A percentile compares a stretch with the other conserved stretches of the same genome.
These are phyloP conservation scores for Amphibalanus amphitrite DNA, from an alignment of 1,140 invertebrate species.

Conservation along the genomic window DNA sequence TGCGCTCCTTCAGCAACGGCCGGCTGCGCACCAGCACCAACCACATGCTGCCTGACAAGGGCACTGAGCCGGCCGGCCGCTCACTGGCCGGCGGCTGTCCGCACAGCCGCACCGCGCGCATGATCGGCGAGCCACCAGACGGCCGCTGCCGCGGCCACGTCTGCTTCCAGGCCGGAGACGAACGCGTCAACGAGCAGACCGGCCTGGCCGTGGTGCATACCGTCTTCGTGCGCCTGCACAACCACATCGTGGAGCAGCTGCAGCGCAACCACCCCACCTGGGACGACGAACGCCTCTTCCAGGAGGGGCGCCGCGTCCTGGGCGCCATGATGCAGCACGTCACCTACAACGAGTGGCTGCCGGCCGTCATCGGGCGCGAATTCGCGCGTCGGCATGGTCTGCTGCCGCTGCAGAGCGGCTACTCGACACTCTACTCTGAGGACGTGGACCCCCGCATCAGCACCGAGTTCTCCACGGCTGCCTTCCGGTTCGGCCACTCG, in stretches of 20 bases:
- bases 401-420: constrained; percentile 40
- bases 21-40: constrained; percentile 24
- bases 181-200: constrained; percentile 62
- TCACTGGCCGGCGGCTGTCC: constrained; percentile 10
- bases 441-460: constrained; percentile 15
- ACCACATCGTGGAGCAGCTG: constrained; percentile 57
- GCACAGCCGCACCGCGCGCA: neutral
- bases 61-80: too few relatives aligned
- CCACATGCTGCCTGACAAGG: constrained; percentile 16
- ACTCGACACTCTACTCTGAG: constrained; percentile 22
- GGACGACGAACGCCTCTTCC: constrained; percentile 51
- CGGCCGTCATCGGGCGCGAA: constrained; percentile 48
- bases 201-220: constrained; percentile 61
- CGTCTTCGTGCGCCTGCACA: constrained; percentile 71
- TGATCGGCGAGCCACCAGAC: neutral
- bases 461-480: constrained; percentile 20
- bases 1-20: constrained; percentile 33
- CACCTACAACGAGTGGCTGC: constrained; percentile 31
- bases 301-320: constrained; percentile 21
- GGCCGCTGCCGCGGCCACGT: constrained; percentile 2
- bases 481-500: constrained; percentile 26
- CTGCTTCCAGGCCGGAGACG: constrained; percentile 40
- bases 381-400: constrained; percentile 60
- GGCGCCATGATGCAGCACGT: constrained; percentile 29
- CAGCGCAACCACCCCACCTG: constrained; percentile 59